Conservation (phyloP, 2,797 vertebrate genomes). For the Falco peregrinus region DNA sequence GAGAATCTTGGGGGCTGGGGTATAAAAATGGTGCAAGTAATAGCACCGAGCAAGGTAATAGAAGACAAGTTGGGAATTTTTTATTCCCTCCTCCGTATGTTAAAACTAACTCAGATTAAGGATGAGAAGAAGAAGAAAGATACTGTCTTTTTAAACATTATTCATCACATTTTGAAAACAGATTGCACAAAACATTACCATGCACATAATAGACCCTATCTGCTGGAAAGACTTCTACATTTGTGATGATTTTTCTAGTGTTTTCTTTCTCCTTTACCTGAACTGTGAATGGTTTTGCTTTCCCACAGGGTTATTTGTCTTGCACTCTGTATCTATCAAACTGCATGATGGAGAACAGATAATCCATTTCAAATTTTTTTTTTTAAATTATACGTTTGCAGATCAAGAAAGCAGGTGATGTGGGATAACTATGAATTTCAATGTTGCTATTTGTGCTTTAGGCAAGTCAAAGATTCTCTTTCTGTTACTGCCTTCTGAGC, state of each 20-base stretch:
- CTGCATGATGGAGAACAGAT: conserved; percentile 32
- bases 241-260: conserved; percentile 34
- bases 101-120: conserved; percentile 39
- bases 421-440: conserved; percentile 42
- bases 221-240: not conserved
- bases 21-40: conserved; percentile 24
- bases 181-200: conserved; percentile 39
- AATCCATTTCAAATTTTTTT: not conserved
- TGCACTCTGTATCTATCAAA: conserved; percentile 12
- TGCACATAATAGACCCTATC: conserved; percentile 41
- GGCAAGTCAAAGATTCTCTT: conserved; percentile 16
- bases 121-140: conserved; percentile 4
- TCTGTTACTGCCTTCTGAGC: not conserved
- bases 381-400: not conserved
- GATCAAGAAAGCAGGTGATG: not conserved
- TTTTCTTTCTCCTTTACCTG: conserved; percentile 33
- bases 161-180: conserved; percentile 48
- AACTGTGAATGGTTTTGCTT: conserved; percentile 23
- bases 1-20: not conserved
- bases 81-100: not conserved
- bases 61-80: not conserved
- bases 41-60: conserved; percentile 2
- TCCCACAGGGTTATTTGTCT: conserved; percentile 42
- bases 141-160: conserved; percentile 42
- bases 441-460: conserved; percentile 20